Conservation (phyloP, 1,140 invertebrate species). For the Augochlora pura region DNA sequence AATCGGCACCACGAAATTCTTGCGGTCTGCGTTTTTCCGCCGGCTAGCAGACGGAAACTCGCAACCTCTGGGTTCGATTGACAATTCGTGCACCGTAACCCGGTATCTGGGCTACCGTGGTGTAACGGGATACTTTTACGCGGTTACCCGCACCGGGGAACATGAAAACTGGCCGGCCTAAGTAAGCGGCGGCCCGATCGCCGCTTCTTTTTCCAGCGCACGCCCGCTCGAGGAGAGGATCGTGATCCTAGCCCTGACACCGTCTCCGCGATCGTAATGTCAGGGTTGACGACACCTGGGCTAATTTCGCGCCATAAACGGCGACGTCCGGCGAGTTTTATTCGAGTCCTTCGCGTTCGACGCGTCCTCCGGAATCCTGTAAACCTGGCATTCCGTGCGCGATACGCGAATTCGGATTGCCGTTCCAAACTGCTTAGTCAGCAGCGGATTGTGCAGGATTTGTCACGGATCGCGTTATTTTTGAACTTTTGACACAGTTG, state of each 20-base stretch:
- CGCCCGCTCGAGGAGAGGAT: not conserved
- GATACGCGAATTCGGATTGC: not conserved
- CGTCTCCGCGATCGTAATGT: constrained; percentile 49
- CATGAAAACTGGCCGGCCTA: constrained; percentile 42
- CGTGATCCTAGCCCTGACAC: constrained; percentile 31
- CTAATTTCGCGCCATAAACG: constrained; percentile 24
- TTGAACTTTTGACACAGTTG: too few relatives aligned
- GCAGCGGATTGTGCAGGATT: too few relatives aligned
- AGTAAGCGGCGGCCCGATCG: too few relatives aligned
- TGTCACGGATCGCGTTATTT: too few relatives aligned
- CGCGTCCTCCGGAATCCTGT: not conserved
- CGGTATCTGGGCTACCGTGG: constrained; percentile 74
- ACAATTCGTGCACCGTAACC: constrained; percentile 74
- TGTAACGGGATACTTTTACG: constrained; percentile 74
- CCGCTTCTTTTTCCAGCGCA: constrained; percentile 10
- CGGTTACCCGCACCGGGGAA: constrained; percentile 60
- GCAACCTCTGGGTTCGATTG: constrained; percentile 64
- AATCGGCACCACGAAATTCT: constrained; percentile 33
- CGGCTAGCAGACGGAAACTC: constrained; percentile 8
- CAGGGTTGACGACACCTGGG: constrained; percentile 39
- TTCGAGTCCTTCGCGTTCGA: not conserved
- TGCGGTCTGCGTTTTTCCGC: constrained; percentile 38
- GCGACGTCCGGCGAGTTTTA: not conserved
- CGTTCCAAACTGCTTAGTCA: too few relatives aligned
- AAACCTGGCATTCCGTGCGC: not conserved